A percentile compares a stretch with the other conserved stretches of the same genome.
These are phyloP conservation scores for Chiloscyllium plagiosum DNA, from an alignment of 2,113 vertebrate genomes.

Conservation along the genomic window DNA sequence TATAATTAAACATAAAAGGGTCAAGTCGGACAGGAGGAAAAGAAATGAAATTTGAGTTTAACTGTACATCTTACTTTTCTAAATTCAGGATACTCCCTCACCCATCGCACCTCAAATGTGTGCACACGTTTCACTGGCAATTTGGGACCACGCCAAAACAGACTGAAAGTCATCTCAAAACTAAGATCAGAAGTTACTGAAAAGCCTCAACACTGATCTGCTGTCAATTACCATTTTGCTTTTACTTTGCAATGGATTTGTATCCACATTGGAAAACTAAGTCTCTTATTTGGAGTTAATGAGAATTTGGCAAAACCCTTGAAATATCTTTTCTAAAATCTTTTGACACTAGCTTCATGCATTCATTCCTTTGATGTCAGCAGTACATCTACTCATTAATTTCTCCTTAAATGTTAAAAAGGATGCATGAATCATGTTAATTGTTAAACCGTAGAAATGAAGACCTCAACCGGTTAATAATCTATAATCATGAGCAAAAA, in stretches of 20 bases:
- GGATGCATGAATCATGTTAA: constrained; percentile 29
- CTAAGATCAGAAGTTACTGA: constrained; percentile 2
- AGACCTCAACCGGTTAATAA: neutral
- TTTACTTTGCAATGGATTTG: neutral
- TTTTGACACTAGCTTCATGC: constrained; percentile 79
- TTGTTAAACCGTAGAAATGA: neutral
- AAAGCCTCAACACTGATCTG: neutral
- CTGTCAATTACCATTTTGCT: neutral
- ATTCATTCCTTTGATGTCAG: constrained; percentile 78
- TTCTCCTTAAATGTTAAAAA: constrained; percentile 67
- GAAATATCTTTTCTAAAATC: constrained; percentile 76
- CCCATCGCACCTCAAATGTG: neutral
- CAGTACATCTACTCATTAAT: constrained; percentile 87
- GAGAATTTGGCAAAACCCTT: constrained; percentile 80
- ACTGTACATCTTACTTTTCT: neutral
- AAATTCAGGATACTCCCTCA: neutral
- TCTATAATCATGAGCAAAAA: neutral
- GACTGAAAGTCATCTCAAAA: neutral
- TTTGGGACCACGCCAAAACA: neutral
- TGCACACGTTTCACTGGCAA: neutral
- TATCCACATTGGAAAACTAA: constrained; percentile 4
- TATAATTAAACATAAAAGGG: neutral
- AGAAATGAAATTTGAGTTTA: neutral
- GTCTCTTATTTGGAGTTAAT: constrained; percentile 65
- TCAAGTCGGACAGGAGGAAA: neutral